Conservation (phyloP, 2,113 vertebrate species). For the Paramormyrops kingsleyae region DNA sequence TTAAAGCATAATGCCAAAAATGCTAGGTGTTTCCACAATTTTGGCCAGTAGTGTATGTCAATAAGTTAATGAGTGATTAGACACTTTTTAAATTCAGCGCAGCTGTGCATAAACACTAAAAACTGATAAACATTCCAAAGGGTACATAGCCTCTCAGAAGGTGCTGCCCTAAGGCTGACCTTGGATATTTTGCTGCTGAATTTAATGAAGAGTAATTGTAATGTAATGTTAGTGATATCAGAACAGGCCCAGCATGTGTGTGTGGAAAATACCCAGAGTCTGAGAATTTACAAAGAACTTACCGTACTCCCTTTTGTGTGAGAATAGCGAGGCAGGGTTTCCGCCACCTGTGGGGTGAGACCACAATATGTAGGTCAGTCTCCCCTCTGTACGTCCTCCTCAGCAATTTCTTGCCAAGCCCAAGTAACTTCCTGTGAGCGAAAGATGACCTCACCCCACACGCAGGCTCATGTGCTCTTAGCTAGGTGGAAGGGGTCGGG, state of each 20-base stretch:
- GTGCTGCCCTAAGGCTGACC: background rate
- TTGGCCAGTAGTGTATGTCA: background rate
- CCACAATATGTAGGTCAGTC: constrained; percentile 25
- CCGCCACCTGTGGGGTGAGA: constrained; percentile 29
- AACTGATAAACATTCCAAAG: too few species aligned
- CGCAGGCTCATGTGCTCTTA: background rate
- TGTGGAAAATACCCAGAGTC: constrained; percentile 6
- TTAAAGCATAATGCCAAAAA: too few species aligned
- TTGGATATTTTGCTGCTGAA: background rate
- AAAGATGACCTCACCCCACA: background rate
- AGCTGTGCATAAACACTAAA: background rate
- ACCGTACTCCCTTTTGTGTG: constrained; percentile 29
- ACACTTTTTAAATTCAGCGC: background rate
- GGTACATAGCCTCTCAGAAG: background rate
- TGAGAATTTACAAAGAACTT: constrained; percentile 7
- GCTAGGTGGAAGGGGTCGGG: background rate
- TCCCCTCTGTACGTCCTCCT: background rate
- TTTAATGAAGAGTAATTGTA: background rate
- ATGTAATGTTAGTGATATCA: background rate
- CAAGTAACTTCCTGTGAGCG: background rate
- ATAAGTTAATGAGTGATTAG: background rate
- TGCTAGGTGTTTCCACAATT: too few species aligned
- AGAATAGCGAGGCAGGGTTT: constrained; percentile 32
- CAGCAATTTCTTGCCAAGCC: constrained; percentile 1
- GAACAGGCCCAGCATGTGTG: background rate